Base-by-base conservation (phyloP, 1,140 invertebrate genomes). In the Drosophila ficusphila region DNA sequence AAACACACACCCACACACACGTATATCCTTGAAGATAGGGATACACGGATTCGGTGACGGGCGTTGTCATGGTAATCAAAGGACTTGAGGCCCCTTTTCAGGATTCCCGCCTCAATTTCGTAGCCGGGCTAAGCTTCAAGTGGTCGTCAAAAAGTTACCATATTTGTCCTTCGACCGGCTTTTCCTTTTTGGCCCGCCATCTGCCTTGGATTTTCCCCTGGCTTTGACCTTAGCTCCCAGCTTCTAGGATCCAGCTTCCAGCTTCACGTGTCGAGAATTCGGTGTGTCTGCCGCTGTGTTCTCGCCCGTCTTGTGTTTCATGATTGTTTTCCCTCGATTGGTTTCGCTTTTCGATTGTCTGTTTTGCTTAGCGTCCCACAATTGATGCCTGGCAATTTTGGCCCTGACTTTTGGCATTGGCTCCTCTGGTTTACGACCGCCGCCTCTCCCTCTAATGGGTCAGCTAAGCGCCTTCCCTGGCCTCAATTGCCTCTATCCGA, bases 321-420 rank as follows among this genome's bases (percentile, higher is more conserved):
- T 82, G 74, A 82, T 81, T 81, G 78, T 81, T 81, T 82, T 82
- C 61, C 60, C 79, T 76, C 71, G 76, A 79, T 70, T 68, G 76
- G 76, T 79, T 79, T 71, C 76, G 57, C 58, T 71, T 78, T 67
- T 81, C 73, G 62, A 86, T 88, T 86, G 82, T 88, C 82, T 81
- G 73, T 47, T 88, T 88, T 82, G 81, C 72, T 88, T 74, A 77
- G 77, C 82, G 42, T 42, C 60, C 58, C 81, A 79, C 72, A 81
- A 79, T 76, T 81, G 81, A 86, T 79, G 81, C 76, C 81, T 57
- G 29, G 23, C 64, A 71, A 61, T 85, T 85, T 79, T 39, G 12
- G 31, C 64, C 73, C 75, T 88, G 82, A 88, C 68, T 86, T 88
- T 77, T 88, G 69, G 39, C 57, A 38, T 33, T 21, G 56, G 44